Conservation (phyloP, 2,797 vertebrate genomes). For the Heteromormyrus szaboi region DNA sequence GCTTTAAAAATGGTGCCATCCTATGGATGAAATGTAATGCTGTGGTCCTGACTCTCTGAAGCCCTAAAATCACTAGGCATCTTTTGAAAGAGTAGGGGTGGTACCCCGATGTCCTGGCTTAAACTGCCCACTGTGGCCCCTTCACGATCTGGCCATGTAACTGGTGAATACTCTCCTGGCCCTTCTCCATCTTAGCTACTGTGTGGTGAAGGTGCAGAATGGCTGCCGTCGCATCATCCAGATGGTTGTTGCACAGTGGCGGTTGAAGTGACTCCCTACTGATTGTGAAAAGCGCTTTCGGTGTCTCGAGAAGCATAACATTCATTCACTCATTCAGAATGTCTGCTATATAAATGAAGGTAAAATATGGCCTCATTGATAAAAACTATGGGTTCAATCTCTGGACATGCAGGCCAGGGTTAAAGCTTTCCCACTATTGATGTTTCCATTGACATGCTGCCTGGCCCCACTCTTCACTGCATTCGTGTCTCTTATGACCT, state of each 20-base stretch:
- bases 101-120: not conserved
- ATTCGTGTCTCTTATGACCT: not conserved
- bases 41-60: not conserved
- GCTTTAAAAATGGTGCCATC: not conserved
- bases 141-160: not conserved
- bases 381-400: not conserved
- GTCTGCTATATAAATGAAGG: not conserved
- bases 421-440: conserved; percentile 27
- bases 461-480: not conserved
- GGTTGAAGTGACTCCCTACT: not conserved
- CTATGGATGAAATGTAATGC: not conserved
- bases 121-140: not conserved
- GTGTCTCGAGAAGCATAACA: not conserved
- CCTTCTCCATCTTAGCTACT: not conserved
- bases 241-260: not conserved
- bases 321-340: not conserved
- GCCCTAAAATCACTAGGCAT: not conserved
- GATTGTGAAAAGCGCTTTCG: not conserved
- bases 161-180: not conserved
- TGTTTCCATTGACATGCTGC: conserved; percentile 2
- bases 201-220: not conserved
- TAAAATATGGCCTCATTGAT: not conserved
- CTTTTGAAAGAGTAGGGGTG: not conserved
- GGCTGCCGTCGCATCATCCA: not conserved
- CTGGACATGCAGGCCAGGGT: not conserved